Percentiles rank a stretch among this genome's conserved stretches.
Evolutionary conservation across 2,797 vertebrate genomes (phyloP).

Genomic region (Acipenser oxyrinchus): DNA sequence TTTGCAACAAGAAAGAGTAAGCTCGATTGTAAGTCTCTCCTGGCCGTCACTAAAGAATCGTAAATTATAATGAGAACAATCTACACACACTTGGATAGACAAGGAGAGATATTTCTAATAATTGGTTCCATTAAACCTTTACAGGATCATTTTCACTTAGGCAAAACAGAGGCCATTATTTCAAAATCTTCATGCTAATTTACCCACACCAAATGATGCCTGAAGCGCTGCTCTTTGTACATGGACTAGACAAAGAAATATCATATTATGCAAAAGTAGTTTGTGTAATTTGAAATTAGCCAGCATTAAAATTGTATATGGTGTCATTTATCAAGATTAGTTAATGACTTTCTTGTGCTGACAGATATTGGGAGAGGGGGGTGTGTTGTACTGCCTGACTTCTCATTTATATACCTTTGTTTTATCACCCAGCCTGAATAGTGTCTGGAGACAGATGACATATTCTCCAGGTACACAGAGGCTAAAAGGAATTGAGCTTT

Average conservation of each 20-base stretch:
- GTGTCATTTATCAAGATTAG: constrained; percentile 29
- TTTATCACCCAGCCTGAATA: neutral
- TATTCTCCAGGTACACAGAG: too few species aligned
- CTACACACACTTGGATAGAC: constrained; percentile 41
- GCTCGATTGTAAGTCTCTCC: constrained; percentile 27
- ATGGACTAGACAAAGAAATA: constrained; percentile 46
- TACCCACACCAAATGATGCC: constrained; percentile 56
- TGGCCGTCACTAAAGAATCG: constrained; percentile 45
- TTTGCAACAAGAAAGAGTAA: constrained; percentile 39
- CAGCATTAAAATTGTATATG: constrained; percentile 30
- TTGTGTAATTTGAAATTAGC: constrained; percentile 51
- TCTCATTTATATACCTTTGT: neutral
- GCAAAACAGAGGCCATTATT: constrained; percentile 47
- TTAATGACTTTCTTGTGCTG: constrained; percentile 16
- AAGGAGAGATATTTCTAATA: constrained; percentile 47
- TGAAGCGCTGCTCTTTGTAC: constrained; percentile 43
- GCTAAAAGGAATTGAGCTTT: too few species aligned
- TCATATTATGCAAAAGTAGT: constrained; percentile 43
- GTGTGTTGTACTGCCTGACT: too few species aligned
- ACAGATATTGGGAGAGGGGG: constrained; percentile 5
- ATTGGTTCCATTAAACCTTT: constrained; percentile 62
- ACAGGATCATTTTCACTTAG: constrained; percentile 50
- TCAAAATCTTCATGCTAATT: constrained; percentile 56
- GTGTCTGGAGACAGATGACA: too few species aligned
- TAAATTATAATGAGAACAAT: constrained; percentile 54